Evolutionary conservation across 1,140 invertebrate species (phyloP), one percentile per base, ranked within the genome.

Genomic region (Stenopsyche tienmushanensis): DNA sequence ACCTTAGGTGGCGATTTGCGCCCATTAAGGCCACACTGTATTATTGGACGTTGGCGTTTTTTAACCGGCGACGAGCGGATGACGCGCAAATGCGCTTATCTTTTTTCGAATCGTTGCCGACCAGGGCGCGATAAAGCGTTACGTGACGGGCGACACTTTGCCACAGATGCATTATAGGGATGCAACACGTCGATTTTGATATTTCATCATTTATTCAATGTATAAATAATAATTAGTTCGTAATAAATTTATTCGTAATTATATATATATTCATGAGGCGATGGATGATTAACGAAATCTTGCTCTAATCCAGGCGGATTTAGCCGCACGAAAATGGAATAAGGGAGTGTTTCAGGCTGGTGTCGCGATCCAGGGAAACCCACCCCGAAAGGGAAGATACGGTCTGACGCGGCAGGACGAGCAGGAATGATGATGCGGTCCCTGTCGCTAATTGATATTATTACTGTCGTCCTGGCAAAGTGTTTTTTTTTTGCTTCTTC

Each of bases 381-480:
- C 45, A 20, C 45, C 18, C 3, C 18, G 29, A 39, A 39, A 5
- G 8, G n/a, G n/a, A n/a, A n/a, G n/a, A n/a, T n/a, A n/a, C 34
- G 34, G 34, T n/a, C 34, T 8, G 34, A 39, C 34, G 34, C 34
- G 7, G 34, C n/a, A n/a, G 34, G 34, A 7, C 34, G 34, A 53
- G 23, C 9, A 17, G n/a, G 24, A 24, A 25, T 39, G 53, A 39
- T 17, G 53, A 57, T 17, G 55, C 25, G 20, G 41, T 44, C 55
- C 55, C 64, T 44, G 39, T 42, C 52, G 65, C 65, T 67, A 67
- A 67, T 67, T 67, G 59, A 67, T 67, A 67, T 67, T 67, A 67
- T 67, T 67, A 55, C 59, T 67, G 65, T 67, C 65, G 52, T 52
- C 65, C 59, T 42, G 42, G n/a, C n/a, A n/a, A n/a, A n/a, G n/a